A percentile compares a stretch with the other conserved stretches of the same genome.
Evolutionary conservation across 2,888 invertebrate genomes (phyloP).

Genomic region (Drosophila picticornis): DNA sequence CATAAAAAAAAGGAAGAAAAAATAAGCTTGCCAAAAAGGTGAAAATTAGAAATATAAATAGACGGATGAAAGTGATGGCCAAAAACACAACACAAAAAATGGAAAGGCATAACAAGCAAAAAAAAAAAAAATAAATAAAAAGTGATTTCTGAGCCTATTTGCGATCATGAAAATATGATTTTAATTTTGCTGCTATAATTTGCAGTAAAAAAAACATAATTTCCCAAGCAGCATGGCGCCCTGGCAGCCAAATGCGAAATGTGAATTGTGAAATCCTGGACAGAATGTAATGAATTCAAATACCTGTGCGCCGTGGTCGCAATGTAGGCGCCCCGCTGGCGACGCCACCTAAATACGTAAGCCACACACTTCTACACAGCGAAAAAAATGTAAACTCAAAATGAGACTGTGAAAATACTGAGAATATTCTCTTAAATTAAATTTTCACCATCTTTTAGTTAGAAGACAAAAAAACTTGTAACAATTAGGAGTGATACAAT

Average conservation of each 20-base stretch:
- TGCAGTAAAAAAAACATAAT: conserved; percentile 64
- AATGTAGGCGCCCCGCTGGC: conserved; percentile 50
- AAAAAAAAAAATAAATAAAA: conserved; percentile 12
- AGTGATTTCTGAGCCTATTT: conserved; percentile 68
- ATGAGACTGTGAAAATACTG: not conserved
- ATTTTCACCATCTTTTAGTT: not conserved
- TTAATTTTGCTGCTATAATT: conserved; percentile 71
- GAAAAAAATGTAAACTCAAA: not conserved
- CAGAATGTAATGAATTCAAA: conserved; percentile 75
- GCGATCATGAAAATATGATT: conserved; percentile 78
- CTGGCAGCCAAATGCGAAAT: conserved; percentile 60
- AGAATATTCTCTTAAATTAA: not conserved
- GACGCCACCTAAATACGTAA: conserved; percentile 39
- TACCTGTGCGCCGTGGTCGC: conserved; percentile 56
- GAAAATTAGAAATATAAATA: conserved; percentile 62
- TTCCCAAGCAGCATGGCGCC: conserved; percentile 32
- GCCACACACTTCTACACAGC: conserved; percentile 22
- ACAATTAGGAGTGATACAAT: not conserved
- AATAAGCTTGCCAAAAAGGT: conserved; percentile 49
- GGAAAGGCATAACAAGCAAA: conserved; percentile 15
- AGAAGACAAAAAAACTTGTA: not conserved
- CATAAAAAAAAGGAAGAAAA: conserved; percentile 32
- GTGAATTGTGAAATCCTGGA: conserved; percentile 53
- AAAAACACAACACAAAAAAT: conserved; percentile 10
- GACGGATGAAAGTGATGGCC: conserved; percentile 27